A percentile compares a stretch with the other conserved stretches of the same genome.
Evolutionary conservation across 1,140 invertebrate genomes (phyloP).

Genomic region (Bursaphelenchus mucronatus): DNA sequence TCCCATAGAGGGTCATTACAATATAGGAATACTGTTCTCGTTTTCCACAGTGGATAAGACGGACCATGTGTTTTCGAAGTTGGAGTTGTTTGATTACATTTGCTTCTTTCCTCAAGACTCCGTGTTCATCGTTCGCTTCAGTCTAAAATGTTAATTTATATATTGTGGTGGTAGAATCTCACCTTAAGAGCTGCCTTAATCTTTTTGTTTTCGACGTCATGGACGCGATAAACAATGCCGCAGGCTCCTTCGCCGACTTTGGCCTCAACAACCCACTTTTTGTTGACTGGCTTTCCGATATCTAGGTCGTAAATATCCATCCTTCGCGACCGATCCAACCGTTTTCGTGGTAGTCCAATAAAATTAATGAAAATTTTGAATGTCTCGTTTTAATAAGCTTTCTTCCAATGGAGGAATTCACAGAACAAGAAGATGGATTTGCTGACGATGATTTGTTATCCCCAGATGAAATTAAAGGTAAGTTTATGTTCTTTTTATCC

Average conservation of each 20-base stretch:
- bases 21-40: conserved; percentile 21
- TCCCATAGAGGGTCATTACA: conserved; percentile 21
- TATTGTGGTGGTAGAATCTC: conserved; percentile 23
- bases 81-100: conserved; percentile 15
- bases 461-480: conserved; percentile 43
- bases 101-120: conserved; percentile 25
- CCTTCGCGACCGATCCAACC: not conserved
- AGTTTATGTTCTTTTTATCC: not conserved
- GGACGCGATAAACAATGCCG: conserved; percentile 13
- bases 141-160: conserved; percentile 9
- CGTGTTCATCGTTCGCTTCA: not conserved
- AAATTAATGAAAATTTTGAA: conserved; percentile 10
- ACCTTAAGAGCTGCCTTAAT: conserved; percentile 14
- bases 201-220: conserved; percentile 10
- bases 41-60: conserved; percentile 4
- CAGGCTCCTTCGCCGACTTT: conserved; percentile 12
- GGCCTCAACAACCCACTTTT: conserved; percentile 1
- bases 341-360: not conserved
- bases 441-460: conserved; percentile 58
- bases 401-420: conserved; percentile 21
- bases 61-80: conserved; percentile 16
- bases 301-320: conserved; percentile 11
- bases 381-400: conserved; percentile 3
- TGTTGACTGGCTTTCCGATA: conserved; percentile 13
- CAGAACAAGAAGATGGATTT: conserved; percentile 54